These are phyloP conservation scores for Varroa destructor DNA, from an alignment of 1,140 invertebrate genomes.

Conservation along the genomic window DNA sequence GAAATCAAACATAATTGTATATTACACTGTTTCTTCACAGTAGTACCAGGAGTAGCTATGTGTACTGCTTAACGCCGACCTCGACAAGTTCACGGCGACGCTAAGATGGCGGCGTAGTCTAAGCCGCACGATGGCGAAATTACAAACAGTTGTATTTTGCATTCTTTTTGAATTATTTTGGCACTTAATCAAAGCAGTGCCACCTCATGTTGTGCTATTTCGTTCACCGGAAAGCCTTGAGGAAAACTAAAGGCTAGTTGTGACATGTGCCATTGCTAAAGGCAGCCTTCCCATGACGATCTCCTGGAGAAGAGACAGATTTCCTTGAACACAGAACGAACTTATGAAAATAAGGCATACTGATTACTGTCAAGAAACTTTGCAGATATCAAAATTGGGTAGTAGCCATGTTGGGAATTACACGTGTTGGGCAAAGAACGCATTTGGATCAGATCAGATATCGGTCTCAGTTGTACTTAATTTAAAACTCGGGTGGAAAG, in stretches of 20 bases:
- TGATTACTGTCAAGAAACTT: constrained; percentile 62
- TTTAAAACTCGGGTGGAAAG: background rate
- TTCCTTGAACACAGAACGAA: background rate
- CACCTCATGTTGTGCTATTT: background rate
- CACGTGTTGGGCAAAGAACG: constrained; percentile 50
- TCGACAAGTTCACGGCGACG: no score
- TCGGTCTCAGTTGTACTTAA: constrained; percentile 13
- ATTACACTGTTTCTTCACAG: no score
- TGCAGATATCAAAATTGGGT: constrained; percentile 70
- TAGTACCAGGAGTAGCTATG: no score
- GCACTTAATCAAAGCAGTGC: no score
- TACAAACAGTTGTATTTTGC: no score
- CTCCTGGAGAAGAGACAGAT: background rate
- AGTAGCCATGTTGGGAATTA: constrained; percentile 72
- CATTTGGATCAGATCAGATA: constrained; percentile 32
- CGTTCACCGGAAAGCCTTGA: background rate
- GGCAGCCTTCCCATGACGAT: constrained; percentile 9
- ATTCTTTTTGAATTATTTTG: no score
- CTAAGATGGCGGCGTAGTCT: no score
- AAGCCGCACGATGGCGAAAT: no score
- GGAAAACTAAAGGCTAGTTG: constrained; percentile 4
- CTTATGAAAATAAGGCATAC: background rate
- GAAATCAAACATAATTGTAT: no score
- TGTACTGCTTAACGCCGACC: no score
- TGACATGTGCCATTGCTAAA: background rate